Base-by-base conservation (phyloP, 1,140 invertebrate genomes). In the Cardiocondyla obscurior region DNA sequence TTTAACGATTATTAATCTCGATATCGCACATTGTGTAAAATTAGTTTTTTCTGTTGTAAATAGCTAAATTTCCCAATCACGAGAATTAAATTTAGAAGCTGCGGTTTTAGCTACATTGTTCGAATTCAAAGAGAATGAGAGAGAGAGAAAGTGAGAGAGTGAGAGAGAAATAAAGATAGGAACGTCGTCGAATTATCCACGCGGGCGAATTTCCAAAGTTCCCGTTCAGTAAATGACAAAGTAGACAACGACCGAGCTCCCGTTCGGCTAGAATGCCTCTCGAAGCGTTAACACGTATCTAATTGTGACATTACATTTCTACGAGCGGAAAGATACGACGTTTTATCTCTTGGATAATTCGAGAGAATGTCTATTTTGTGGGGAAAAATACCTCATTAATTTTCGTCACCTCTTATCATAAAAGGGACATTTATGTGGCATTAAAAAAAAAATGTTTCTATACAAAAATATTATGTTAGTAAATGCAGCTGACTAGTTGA, bases 171-270 rank as follows among this genome's bases (percentile, higher is more conserved):
- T 22, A 39, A 49, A n/a, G n/a, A n/a, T n/a, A n/a, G n/a, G n/a
- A n/a, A n/a, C 10, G 44, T 76, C 42, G 58, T 55, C 74, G 46
- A 79, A 79, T 79, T 79, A 79, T 79, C 33, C 74, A 67, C 74
- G 16, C 49, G 60, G 74, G 44, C 60, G 60, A 33, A 79, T 67
- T 79, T 79, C 62, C 74, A 79, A 79, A 79, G 60, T 79, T 67
- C 22, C 19, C 60, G 53, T 67, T 65, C 62, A 39, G 46, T 53
- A 53, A n/a, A 79, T 67, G 74, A 65, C 44, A 79, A 64, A 76
- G 57, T 64, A 51, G 73, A 16, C 73, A 42, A 79, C 30, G 22
- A 77, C 74, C 60, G 22, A 67, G 30, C 46, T 30, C 19, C 46
- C 60, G 39, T 39, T 79, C 62, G 62, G 36, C 6, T 53, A 39